Conservation (phyloP, 2,797 vertebrate genomes). For the Danionella dracula region DNA sequence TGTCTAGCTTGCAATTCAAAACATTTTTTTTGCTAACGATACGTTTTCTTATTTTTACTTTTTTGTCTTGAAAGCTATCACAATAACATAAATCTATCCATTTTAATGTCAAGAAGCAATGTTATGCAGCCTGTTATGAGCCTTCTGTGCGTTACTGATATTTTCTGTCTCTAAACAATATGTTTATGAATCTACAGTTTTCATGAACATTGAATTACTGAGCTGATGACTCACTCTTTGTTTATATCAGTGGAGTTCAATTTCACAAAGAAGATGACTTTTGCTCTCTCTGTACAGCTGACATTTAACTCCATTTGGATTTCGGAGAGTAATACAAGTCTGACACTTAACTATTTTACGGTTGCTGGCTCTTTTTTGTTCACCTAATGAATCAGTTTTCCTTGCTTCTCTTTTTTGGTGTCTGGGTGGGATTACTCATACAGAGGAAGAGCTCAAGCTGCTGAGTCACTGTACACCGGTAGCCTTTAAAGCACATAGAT, state of each 20-base stretch:
- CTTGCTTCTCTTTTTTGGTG: background rate
- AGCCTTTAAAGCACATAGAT: background rate
- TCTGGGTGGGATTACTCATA: background rate
- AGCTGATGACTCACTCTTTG: background rate
- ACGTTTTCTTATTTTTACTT: too few relatives aligned
- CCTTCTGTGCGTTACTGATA: conserved; percentile 17
- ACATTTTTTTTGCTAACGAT: too few relatives aligned
- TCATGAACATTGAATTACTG: background rate
- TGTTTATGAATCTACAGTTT: background rate
- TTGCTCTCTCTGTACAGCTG: background rate
- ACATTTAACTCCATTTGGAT: too few relatives aligned
- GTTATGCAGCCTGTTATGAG: background rate
- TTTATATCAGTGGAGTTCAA: background rate
- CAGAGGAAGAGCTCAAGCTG: background rate
- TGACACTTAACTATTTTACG: too few relatives aligned
- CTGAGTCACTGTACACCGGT: conserved; percentile 35
- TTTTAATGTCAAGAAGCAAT: background rate
- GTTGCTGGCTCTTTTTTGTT: too few relatives aligned
- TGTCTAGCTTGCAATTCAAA: too few relatives aligned
- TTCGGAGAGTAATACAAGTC: too few relatives aligned
- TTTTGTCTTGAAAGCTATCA: too few relatives aligned
- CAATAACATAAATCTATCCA: background rate
- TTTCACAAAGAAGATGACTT: background rate
- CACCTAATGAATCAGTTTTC: background rate
- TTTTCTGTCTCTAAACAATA: background rate